Evolutionary conservation across 2,888 invertebrate genomes (phyloP).

Genomic region (Troilus luridus): DNA sequence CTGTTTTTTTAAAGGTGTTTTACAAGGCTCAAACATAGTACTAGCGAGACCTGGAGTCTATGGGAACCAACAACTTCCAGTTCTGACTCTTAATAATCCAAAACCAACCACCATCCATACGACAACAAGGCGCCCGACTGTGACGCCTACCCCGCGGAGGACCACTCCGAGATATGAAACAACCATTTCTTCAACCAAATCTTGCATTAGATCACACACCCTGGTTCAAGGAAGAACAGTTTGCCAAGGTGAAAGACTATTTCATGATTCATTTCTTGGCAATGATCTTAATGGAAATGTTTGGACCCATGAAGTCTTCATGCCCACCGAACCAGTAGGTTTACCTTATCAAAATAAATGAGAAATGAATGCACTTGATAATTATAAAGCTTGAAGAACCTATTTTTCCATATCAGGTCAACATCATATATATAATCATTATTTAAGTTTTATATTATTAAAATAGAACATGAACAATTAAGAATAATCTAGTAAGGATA

Average conservation of each 20-base stretch:
- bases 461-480: not conserved
- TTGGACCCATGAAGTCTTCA: constrained; percentile 64
- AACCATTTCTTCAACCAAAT: not conserved
- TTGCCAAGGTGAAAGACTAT: constrained; percentile 62
- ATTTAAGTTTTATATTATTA: not conserved
- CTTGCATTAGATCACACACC: constrained; percentile 59
- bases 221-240: constrained; percentile 60
- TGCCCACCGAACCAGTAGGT: constrained; percentile 64
- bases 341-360: constrained; percentile 19
- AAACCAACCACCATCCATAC: not conserved
- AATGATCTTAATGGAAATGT: constrained; percentile 53
- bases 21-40: not conserved
- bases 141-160: not conserved
- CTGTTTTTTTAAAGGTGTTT: not conserved
- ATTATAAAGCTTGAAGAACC: not conserved
- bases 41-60: not conserved
- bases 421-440: not conserved
- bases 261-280: constrained; percentile 61
- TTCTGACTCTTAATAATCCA: not conserved
- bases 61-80: not conserved
- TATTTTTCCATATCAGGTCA: not conserved
- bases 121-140: not conserved
- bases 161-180: not conserved
- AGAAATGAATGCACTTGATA: not conserved
- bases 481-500: not conserved